Percentiles rank a stretch among this genome's conserved stretches.
phyloP scores from a whole-genome alignment of 2,113 vertebrate species.

The Heterotis niloticus region DNA sequence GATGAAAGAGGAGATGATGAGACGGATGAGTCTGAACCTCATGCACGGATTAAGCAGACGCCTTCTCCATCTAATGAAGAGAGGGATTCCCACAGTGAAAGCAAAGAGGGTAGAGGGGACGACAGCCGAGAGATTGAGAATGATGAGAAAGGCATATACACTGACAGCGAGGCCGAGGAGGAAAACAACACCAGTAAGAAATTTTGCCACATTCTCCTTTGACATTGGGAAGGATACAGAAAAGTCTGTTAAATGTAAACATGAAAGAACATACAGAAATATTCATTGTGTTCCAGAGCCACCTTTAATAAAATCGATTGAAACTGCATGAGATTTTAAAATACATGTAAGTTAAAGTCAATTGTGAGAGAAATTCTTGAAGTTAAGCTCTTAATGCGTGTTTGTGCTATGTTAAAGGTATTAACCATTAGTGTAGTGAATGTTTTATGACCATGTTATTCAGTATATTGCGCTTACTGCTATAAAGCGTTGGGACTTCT shows the following conservation, averaged over 20 bases:
- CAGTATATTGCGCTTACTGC: too few relatives aligned
- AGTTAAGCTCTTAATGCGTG: too few relatives aligned
- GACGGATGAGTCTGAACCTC: slow-evolving; percentile 43
- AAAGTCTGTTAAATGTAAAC: background rate
- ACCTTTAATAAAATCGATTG: background rate
- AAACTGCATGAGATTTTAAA: background rate
- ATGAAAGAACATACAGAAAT: background rate
- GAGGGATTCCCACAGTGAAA: slow-evolving; percentile 41
- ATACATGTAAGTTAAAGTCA: background rate
- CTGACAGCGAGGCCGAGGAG: slow-evolving; percentile 54
- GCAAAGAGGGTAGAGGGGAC: slow-evolving; percentile 26
- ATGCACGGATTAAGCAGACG: slow-evolving; percentile 47
- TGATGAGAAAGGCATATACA: slow-evolving; percentile 41
- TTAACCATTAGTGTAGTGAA: too few relatives aligned
- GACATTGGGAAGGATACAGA: too few relatives aligned
- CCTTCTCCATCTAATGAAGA: slow-evolving; percentile 55
- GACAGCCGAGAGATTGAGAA: slow-evolving; percentile 41
- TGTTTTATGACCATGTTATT: too few relatives aligned
- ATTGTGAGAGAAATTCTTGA: too few relatives aligned
- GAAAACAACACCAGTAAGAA: slow-evolving; percentile 65
- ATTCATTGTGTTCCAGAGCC: background rate
- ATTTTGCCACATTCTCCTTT: background rate
- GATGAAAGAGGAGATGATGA: slow-evolving; percentile 67
- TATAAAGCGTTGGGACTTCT: too few relatives aligned
- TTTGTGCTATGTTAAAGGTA: too few relatives aligned